Evolutionary conservation across 1,140 invertebrate species (phyloP).

Genomic region (Mamestra configurata): DNA sequence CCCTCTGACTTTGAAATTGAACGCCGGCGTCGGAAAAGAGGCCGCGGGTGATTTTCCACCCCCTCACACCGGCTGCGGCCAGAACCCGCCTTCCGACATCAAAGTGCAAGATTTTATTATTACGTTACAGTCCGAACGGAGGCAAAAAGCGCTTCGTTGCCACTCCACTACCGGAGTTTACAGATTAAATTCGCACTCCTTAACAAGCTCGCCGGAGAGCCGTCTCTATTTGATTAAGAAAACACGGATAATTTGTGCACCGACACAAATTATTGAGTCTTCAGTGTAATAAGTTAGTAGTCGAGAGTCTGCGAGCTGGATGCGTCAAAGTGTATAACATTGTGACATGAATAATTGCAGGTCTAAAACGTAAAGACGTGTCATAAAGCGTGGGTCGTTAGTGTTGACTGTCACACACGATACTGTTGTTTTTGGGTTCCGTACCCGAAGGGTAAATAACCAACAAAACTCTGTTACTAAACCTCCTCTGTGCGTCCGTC

Average conservation of each 20-base stretch:
- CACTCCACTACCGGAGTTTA: slow-evolving; percentile 57
- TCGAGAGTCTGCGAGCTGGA: slow-evolving; percentile 34
- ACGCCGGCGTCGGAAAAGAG: slow-evolving; percentile 64
- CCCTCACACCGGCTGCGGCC: slow-evolving; percentile 63
- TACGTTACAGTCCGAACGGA: slow-evolving; percentile 68
- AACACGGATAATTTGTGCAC: slow-evolving; percentile 54
- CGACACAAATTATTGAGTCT: slow-evolving; percentile 56
- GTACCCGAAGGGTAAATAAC: too few relatives aligned
- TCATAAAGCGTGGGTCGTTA: slow-evolving; percentile 67
- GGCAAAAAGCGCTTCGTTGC: slow-evolving; percentile 67
- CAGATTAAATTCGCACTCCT: slow-evolving; percentile 68
- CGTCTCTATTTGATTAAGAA: slow-evolving; percentile 53
- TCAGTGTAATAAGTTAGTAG: slow-evolving; percentile 35
- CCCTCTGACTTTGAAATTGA: slow-evolving; percentile 65
- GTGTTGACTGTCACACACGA: slow-evolving; percentile 47
- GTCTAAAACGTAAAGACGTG: slow-evolving; percentile 67
- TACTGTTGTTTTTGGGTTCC: slow-evolving; percentile 7
- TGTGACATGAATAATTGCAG: slow-evolving; percentile 64
- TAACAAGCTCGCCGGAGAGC: slow-evolving; percentile 43
- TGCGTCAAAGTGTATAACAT: slow-evolving; percentile 64
- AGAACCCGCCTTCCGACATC: slow-evolving; percentile 68
- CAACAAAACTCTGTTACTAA: too few relatives aligned
- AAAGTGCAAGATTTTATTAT: slow-evolving; percentile 82
- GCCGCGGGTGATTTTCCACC: slow-evolving; percentile 76
- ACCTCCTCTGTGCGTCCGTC: too few relatives aligned